Evolutionary conservation across 1,140 invertebrate species (phyloP).

Genomic region (Halotydeus destructor): DNA sequence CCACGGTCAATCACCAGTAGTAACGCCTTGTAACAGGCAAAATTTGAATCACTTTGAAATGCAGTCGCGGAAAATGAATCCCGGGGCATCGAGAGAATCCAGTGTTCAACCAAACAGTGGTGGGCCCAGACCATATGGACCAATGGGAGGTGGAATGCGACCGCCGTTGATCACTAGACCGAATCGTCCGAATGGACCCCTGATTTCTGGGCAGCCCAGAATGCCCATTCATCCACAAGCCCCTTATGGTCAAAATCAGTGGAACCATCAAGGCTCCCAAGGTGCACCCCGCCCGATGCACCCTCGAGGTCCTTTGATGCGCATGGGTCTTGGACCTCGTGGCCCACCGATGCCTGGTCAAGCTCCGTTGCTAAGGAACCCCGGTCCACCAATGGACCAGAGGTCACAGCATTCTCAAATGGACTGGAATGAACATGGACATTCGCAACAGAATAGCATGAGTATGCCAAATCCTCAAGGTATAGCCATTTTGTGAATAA

Average conservation of each 20-base stretch:
- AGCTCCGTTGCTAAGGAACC: slow-evolving; percentile 2
- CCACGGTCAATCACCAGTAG: slow-evolving; percentile 79
- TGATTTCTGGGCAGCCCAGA: slow-evolving; percentile 2
- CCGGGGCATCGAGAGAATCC: slow-evolving; percentile 20
- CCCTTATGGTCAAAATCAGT: not conserved
- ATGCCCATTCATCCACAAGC: slow-evolving; percentile 1
- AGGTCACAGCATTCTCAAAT: not conserved
- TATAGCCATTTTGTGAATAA: slow-evolving; percentile 4
- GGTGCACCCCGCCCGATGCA: not conserved
- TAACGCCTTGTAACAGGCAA: slow-evolving; percentile 85
- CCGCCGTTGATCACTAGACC: slow-evolving; percentile 16
- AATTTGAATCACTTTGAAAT: slow-evolving; percentile 43
- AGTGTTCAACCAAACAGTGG: too few relatives aligned
- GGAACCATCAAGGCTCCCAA: slow-evolving; percentile 1
- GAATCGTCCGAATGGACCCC: slow-evolving; percentile 6
- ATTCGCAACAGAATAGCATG: not conserved
- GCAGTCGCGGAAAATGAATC: slow-evolving; percentile 23
- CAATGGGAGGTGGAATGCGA: slow-evolving; percentile 1
- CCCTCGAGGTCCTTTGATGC: slow-evolving; percentile 3
- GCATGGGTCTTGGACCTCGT: not conserved
- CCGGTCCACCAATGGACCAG: slow-evolving; percentile 1
- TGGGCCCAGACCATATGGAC: slow-evolving; percentile 17
- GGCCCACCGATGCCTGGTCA: slow-evolving; percentile 1
- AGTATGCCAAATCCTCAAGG: not conserved
- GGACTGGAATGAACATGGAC: not conserved